These are phyloP conservation scores for Beris chalybata DNA, from an alignment of 2,888 invertebrate genomes.

Conservation along the genomic window DNA sequence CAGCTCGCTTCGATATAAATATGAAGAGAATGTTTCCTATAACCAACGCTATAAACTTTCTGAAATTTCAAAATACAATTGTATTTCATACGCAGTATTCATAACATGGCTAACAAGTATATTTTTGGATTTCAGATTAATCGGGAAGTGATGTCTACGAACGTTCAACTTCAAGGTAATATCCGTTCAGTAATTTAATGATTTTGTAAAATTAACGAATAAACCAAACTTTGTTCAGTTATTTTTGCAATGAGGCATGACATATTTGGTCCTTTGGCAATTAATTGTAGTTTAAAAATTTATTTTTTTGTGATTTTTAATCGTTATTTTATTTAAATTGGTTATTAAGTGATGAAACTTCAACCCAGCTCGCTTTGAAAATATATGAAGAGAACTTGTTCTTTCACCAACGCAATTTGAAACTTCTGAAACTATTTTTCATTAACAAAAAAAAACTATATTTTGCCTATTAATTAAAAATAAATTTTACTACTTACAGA, in stretches of 20 bases:
- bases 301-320: too few species aligned
- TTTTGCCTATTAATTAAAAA: constrained; percentile 8
- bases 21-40: constrained; percentile 35
- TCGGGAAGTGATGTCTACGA: too few species aligned
- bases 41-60: constrained; percentile 35
- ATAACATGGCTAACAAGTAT: too few species aligned
- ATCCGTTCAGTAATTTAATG: too few species aligned
- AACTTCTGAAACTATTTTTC: constrained; percentile 35
- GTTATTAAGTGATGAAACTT: constrained; percentile 31
- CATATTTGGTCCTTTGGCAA: not conserved
- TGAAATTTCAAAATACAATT: not conserved
- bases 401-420: constrained; percentile 38
- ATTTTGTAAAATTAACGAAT: too few species aligned
- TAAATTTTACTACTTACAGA: too few species aligned
- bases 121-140: too few species aligned
- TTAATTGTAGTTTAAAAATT: not conserved
- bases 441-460: constrained; percentile 36
- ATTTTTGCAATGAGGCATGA: too few species aligned
- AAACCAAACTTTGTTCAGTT: constrained; percentile 4
- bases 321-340: constrained; percentile 19
- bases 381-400: constrained; percentile 40
- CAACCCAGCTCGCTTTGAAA: constrained; percentile 41
- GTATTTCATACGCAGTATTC: too few species aligned
- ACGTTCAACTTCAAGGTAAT: too few species aligned
- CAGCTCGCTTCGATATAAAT: constrained; percentile 37